phyloP scores from a whole-genome alignment of 2,113 vertebrate species.

The Holacanthus passer region DNA sequence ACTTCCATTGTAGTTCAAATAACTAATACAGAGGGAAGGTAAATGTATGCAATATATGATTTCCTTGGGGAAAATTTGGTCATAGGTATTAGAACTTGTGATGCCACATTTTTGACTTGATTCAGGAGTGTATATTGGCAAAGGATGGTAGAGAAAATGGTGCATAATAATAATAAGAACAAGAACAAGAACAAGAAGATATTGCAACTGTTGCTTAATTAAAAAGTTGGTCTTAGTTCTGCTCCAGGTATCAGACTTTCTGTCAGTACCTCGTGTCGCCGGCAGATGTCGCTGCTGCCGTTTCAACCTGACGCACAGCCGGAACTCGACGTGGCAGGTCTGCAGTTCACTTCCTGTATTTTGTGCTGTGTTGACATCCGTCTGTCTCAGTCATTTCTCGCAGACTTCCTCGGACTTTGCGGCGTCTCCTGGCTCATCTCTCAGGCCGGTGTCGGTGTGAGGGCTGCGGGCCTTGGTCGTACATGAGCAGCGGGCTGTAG shows the following conservation, averaged over 20 bases:
- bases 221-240: not conserved
- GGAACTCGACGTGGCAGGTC: slow-evolving; percentile 82
- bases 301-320: not conserved
- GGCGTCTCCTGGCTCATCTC: rapidly evolving
- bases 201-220: not conserved
- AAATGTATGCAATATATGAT: not conserved
- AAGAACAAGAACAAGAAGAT: too few relatives aligned
- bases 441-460: not conserved
- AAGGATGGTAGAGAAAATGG: not conserved
- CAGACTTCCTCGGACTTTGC: not conserved
- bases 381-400: not conserved
- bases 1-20: not conserved
- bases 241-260: too few relatives aligned
- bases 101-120: not conserved
- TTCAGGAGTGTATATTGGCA: not conserved
- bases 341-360: slow-evolving; percentile 69
- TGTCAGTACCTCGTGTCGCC: not conserved
- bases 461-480: not conserved
- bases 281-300: slow-evolving; percentile 20
- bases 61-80: not conserved
- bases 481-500: slow-evolving; percentile 49
- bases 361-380: slow-evolving; percentile 55
- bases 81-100: not conserved
- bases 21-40: not conserved
- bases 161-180: too few relatives aligned